A percentile compares a stretch with the other conserved stretches of the same genome.
phyloP scores from a whole-genome alignment of 2,797 vertebrate species.

The Lindbergichthys nudifrons region DNA sequence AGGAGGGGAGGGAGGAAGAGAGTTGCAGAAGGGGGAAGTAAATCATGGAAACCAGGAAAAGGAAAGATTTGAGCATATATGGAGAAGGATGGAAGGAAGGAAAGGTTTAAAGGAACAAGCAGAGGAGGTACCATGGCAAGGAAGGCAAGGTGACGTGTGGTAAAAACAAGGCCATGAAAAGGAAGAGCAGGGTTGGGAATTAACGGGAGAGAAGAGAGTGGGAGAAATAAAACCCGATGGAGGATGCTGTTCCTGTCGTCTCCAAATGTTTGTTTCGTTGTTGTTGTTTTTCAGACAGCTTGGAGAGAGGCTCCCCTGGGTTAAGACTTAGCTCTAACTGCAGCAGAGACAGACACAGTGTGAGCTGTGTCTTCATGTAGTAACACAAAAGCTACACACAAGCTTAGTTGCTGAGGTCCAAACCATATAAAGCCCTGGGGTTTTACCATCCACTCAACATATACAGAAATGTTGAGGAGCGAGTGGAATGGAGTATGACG shows the following conservation, averaged over 20 bases:
- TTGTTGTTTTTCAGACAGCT: slow-evolving; percentile 66
- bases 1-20: slow-evolving; percentile 36
- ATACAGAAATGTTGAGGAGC: slow-evolving; percentile 28
- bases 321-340: slow-evolving; percentile 64
- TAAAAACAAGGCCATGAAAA: not conserved
- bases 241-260: slow-evolving; percentile 47
- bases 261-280: slow-evolving; percentile 64
- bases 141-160: not conserved
- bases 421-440: slow-evolving; percentile 39
- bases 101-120: slow-evolving; percentile 3
- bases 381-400: slow-evolving; percentile 55
- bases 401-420: slow-evolving; percentile 47
- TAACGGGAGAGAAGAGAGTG: slow-evolving; percentile 28
- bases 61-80: slow-evolving; percentile 10
- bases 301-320: slow-evolving; percentile 66
- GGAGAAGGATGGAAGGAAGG: not conserved
- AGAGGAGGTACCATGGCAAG: not conserved
- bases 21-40: slow-evolving; percentile 7
- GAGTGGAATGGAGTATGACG: not conserved
- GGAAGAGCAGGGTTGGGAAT: slow-evolving; percentile 17
- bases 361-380: slow-evolving; percentile 60
- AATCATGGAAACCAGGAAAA: not conserved
- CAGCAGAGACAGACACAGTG: slow-evolving; percentile 54
- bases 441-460: slow-evolving; percentile 19
- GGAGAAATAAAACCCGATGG: slow-evolving; percentile 39